Percentiles rank a stretch among this genome's conserved stretches.
Conservation (phyloP, 2,797 vertebrate species). For the Chelidonichthys spinosus region DNA sequence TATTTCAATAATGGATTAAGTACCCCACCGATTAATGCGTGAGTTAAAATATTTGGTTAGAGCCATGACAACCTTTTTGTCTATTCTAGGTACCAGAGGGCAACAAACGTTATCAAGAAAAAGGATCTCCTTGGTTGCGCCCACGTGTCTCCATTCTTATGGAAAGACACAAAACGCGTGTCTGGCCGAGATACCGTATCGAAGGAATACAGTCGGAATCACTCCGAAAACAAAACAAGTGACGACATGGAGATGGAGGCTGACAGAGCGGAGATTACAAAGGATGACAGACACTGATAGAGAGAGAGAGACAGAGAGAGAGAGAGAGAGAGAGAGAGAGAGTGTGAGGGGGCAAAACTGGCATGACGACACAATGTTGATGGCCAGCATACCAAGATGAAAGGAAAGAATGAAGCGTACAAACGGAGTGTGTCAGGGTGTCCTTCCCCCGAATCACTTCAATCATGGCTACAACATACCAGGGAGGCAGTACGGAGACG, state of each 20-base stretch:
- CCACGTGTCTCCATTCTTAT: background rate
- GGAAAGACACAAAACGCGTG: slow-evolving; percentile 16
- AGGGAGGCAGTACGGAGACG: slow-evolving; percentile 39
- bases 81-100: background rate
- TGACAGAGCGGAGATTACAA: slow-evolving; percentile 35
- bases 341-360: slow-evolving; percentile 37
- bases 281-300: slow-evolving; percentile 25
- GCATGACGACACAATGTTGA: slow-evolving; percentile 33
- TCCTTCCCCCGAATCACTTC: slow-evolving; percentile 45
- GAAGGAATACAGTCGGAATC: slow-evolving; percentile 18
- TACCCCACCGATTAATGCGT: no score
- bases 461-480: slow-evolving; percentile 58
- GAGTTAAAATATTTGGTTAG: no score
- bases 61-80: background rate
- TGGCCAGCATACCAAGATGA: slow-evolving; percentile 53
- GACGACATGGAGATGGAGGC: slow-evolving; percentile 29
- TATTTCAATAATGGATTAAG: no score
- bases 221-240: slow-evolving; percentile 9
- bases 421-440: slow-evolving; percentile 49
- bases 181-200: slow-evolving; percentile 23
- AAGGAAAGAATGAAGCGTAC: slow-evolving; percentile 36
- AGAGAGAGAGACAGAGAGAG: background rate
- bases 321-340: background rate
- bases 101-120: slow-evolving; percentile 3
- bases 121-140: background rate